Conservation (phyloP, 2,797 vertebrate genomes). For the Peromyscus aztecus region DNA sequence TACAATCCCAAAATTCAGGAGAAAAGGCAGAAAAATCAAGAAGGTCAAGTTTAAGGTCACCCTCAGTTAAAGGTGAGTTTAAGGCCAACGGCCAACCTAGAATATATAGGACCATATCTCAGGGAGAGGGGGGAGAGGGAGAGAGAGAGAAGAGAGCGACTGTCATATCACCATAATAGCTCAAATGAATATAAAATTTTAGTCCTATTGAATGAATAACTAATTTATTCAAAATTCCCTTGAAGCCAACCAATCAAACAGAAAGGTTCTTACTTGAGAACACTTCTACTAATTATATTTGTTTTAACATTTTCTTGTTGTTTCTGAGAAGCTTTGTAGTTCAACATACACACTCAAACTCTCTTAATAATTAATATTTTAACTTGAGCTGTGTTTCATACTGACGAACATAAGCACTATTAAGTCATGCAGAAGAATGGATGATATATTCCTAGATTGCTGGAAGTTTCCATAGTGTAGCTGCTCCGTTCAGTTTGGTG, state of each 20-base stretch:
- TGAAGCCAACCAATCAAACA: background rate
- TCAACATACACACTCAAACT: slow-evolving; percentile 32
- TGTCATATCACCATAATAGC: background rate
- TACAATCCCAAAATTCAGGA: background rate
- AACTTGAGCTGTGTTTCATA: background rate
- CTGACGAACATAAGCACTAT: background rate
- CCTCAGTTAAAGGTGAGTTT: background rate
- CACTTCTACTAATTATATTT: background rate
- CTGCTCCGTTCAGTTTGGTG: background rate
- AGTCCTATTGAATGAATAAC: slow-evolving; percentile 26
- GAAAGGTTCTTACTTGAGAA: slow-evolving; percentile 30
- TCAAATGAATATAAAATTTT: slow-evolving; percentile 19
- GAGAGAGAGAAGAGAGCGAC: background rate
- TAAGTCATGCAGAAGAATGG: background rate
- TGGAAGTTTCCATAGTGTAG: background rate
- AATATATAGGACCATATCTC: background rate
- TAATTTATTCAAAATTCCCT: background rate
- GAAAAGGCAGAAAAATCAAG: background rate
- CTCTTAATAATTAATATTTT: background rate
- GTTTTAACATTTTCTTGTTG: background rate
- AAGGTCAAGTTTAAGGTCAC: background rate
- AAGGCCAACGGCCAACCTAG: background rate
- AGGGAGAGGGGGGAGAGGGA: background rate
- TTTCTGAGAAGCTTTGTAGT: slow-evolving; percentile 45
- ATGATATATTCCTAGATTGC: slow-evolving; percentile 13